These are phyloP conservation scores for Phragmatobia fuliginosa DNA, from an alignment of 2,888 invertebrate genomes.

Conservation along the genomic window DNA sequence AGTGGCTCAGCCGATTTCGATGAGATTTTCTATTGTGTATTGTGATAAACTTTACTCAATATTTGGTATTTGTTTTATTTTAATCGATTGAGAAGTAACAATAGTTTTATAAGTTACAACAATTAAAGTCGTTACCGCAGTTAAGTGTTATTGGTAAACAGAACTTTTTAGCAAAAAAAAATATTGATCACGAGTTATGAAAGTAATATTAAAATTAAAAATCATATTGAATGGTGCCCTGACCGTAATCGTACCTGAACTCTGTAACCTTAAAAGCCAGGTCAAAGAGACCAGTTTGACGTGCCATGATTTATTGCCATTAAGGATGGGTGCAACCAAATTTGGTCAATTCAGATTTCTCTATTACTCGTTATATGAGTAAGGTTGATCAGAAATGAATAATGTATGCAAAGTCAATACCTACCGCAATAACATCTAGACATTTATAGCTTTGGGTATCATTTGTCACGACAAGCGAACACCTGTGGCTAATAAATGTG, in stretches of 20 bases:
- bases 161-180: not conserved
- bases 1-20: no score
- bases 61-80: no score
- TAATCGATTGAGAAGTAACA: no score
- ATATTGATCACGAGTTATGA: no score
- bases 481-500: conserved; percentile 48
- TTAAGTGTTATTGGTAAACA: no score
- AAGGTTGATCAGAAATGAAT: conserved; percentile 29
- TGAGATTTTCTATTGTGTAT: no score
- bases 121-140: no score
- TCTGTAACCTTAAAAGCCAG: conserved; percentile 6
- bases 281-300: not conserved
- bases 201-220: not conserved
- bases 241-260: not conserved
- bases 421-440: conserved; percentile 28
- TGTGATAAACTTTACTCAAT: no score
- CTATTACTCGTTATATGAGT: conserved; percentile 21
- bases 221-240: not conserved
- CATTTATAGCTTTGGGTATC: conserved; percentile 32
- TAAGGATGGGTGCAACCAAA: not conserved
- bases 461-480: conserved; percentile 40
- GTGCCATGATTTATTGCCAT: not conserved
- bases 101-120: no score
- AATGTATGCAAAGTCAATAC: conserved; percentile 33
- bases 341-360: conserved; percentile 13